phyloP scores from a whole-genome alignment of 2,797 vertebrate genomes.

The Anguilla anguilla region DNA sequence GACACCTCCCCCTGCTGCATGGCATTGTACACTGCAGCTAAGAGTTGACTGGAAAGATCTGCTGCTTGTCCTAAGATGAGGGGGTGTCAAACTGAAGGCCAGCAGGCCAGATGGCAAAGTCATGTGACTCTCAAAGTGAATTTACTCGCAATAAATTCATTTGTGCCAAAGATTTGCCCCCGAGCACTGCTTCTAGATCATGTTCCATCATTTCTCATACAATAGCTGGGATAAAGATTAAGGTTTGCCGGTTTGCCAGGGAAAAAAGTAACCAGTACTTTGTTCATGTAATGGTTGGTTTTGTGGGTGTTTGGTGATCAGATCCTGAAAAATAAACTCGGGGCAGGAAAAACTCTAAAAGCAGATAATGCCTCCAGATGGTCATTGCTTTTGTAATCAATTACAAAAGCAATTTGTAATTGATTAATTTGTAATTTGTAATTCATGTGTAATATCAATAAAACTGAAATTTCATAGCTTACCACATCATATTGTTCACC shows the following conservation, averaged over 20 bases:
- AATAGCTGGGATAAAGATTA: background rate
- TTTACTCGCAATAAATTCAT: background rate
- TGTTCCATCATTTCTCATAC: background rate
- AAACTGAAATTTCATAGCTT: background rate
- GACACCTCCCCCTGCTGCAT: constrained; percentile 1
- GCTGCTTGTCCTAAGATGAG: background rate
- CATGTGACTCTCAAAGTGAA: background rate
- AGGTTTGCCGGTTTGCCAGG: background rate
- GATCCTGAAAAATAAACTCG: background rate
- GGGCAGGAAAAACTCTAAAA: background rate
- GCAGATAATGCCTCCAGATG: background rate
- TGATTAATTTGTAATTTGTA: too few relatives aligned
- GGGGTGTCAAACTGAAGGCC: background rate
- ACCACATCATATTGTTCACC: too few relatives aligned
- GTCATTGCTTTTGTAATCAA: background rate
- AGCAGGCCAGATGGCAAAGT: background rate
- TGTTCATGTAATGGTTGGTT: background rate
- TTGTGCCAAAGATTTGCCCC: background rate
- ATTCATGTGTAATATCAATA: background rate
- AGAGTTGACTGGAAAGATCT: background rate
- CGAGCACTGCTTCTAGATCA: background rate
- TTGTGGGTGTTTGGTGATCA: background rate
- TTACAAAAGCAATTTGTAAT: too few relatives aligned
- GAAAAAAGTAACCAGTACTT: background rate
- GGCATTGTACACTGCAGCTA: background rate